These are phyloP conservation scores for Orchesella flavescens DNA, from an alignment of 2,888 invertebrate species.

Conservation along the genomic window DNA sequence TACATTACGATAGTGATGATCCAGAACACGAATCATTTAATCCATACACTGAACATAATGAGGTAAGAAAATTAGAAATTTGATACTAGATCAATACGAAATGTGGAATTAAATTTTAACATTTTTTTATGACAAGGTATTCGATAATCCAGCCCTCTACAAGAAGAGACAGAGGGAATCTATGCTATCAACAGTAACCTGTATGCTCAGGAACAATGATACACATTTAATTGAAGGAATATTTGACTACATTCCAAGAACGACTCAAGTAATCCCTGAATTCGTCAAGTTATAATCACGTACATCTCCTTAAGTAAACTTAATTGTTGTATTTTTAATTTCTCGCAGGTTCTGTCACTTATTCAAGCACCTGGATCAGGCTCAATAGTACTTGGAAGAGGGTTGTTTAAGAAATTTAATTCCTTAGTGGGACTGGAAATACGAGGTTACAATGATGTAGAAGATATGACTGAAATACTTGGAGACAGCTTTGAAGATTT, in stretches of 20 bases:
- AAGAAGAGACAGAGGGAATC: constrained; percentile 43
- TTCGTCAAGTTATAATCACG: too few relatives aligned
- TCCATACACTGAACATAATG: constrained; percentile 70
- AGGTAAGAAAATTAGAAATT: constrained; percentile 50
- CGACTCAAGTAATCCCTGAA: constrained; percentile 60
- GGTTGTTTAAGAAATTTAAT: constrained; percentile 75
- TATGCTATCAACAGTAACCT: constrained; percentile 66
- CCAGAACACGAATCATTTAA: constrained; percentile 66
- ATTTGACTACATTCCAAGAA: constrained; percentile 38
- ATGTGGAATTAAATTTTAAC: neutral
- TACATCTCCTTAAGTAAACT: too few relatives aligned
- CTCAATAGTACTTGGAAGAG: constrained; percentile 75
- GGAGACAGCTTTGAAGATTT: constrained; percentile 63
- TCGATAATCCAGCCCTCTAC: constrained; percentile 60
- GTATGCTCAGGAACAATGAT: constrained; percentile 65
- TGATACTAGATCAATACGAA: neutral
- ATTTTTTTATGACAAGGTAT: constrained; percentile 59
- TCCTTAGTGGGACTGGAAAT: constrained; percentile 79
- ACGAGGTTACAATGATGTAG: constrained; percentile 76
- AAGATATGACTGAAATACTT: constrained; percentile 62
- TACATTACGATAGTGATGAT: constrained; percentile 47
- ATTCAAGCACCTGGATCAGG: constrained; percentile 78
- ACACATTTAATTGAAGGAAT: constrained; percentile 28
- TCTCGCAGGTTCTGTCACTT: constrained; percentile 77
- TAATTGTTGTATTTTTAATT: too few relatives aligned